Base-by-base conservation (phyloP, 2,888 invertebrate genomes). In the Drosophila merina region DNA sequence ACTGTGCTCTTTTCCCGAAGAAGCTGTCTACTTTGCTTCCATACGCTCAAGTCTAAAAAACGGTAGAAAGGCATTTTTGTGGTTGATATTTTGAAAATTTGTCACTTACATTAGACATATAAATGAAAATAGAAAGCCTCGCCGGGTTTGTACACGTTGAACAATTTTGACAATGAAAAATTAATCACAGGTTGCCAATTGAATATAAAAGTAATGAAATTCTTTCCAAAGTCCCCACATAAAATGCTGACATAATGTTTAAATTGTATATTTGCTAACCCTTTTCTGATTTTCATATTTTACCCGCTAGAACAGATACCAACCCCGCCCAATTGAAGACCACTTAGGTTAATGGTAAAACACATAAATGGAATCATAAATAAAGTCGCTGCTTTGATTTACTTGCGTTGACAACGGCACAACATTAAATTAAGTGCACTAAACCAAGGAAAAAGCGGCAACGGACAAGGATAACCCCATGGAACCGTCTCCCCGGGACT, bases 381-480 rank as follows among this genome's bases (percentile, higher is more conserved):
- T 79, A 79, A 76, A 77, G 73, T 47, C 63, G 68, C 70, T 74
- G 55, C 72, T 70, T 72, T 86, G 84, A 84, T 84, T 86, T 81
- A 84, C 79, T 79, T 70, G 71, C 76, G 59, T 55, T 57, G 68
- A 75, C 77, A 81, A 64, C 49, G 57, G 71, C 48, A 71, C 56
- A 70, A 74, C 84, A 79, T 81, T 82, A 84, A 86, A 81, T 75
- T 81, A 82, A 82, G 78, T 77, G 84, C 79, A 74, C 57, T 57
- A 74, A 30, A 57, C 33, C 42, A 49, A 44, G 38, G 51, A 58
- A 10, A 50, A 8, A 51, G 28, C 28, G 36, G 36, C 20, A 50
- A 44, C 30, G 57, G 52, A 40, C 47, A n/a, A 10, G 52, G 56
- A 62, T 72, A 72, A 77, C 79, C 68, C 77, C 58, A 63, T 44